phyloP scores from a whole-genome alignment of 2,797 vertebrate genomes.

The Delichon dasypus region DNA sequence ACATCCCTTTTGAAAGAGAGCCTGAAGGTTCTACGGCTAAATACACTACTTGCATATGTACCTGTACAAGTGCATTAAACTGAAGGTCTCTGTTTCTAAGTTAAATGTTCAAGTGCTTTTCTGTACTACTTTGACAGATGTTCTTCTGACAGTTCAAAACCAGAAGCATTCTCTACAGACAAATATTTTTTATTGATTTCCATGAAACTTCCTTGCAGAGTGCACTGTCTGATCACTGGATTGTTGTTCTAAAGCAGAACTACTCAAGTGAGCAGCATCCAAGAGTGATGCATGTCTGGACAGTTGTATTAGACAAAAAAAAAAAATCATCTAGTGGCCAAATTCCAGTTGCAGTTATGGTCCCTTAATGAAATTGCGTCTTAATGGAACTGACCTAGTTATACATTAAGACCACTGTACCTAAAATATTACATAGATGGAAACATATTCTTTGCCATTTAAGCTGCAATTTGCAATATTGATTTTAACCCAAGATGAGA shows the following conservation, averaged over 20 bases:
- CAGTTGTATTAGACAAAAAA: background rate
- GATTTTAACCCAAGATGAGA: slow-evolving; percentile 69
- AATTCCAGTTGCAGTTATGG: slow-evolving; percentile 22
- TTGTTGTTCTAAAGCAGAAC: background rate
- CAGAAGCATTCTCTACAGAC: background rate
- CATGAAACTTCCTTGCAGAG: background rate
- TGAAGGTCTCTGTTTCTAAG: background rate
- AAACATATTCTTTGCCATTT: slow-evolving; percentile 65
- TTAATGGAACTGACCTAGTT: slow-evolving; percentile 67
- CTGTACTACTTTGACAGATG: background rate
- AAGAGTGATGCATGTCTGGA: background rate
- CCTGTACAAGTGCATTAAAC: background rate
- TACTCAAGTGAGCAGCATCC: background rate
- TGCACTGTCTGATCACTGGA: background rate
- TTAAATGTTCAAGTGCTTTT: background rate
- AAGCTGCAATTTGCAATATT: slow-evolving; percentile 72
- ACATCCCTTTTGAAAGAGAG: background rate
- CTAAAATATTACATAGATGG: slow-evolving; percentile 59
- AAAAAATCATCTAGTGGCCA: background rate
- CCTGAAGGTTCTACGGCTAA: background rate
- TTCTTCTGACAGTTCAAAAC: background rate
- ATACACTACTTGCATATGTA: background rate
- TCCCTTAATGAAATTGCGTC: slow-evolving; percentile 63
- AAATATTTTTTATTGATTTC: background rate
- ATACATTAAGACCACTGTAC: slow-evolving; percentile 50